These are phyloP conservation scores for Oxygymnocypris stewartii DNA, from an alignment of 2,113 vertebrate genomes.

Conservation along the genomic window DNA sequence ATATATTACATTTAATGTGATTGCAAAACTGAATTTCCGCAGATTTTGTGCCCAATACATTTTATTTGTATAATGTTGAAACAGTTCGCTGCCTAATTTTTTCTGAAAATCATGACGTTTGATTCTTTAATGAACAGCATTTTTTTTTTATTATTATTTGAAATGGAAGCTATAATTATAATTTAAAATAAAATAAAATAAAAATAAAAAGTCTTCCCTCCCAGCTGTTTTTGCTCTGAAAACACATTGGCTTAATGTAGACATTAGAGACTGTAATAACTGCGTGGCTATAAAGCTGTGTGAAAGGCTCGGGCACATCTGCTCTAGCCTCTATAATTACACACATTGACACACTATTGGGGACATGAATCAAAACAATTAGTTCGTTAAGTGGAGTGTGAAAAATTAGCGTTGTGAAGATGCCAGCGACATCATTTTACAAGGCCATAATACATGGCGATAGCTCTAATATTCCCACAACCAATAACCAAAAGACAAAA, in stretches of 20 bases:
- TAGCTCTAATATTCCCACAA: not conserved
- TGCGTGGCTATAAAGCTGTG: not conserved
- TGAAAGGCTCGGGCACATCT: not conserved
- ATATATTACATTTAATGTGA: too few relatives aligned
- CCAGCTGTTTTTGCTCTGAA: not conserved
- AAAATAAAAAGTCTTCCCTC: too few relatives aligned
- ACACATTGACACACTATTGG: not conserved
- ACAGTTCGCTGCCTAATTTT: too few relatives aligned
- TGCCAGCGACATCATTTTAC: not conserved
- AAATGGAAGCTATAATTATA: too few relatives aligned
- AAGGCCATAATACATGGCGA: not conserved
- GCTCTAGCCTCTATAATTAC: conserved; percentile 6
- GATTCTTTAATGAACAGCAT: too few relatives aligned
- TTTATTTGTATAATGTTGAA: too few relatives aligned
- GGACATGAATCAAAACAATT: not conserved
- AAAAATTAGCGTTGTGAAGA: not conserved
- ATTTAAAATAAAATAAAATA: too few relatives aligned
- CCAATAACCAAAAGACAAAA: conserved; percentile 6
- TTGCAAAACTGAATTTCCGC: too few relatives aligned
- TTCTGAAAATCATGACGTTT: too few relatives aligned
- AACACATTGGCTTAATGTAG: not conserved
- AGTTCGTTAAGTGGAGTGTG: not conserved
- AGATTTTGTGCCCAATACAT: too few relatives aligned
- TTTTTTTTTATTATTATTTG: too few relatives aligned
- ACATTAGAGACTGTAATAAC: not conserved